Percentiles rank a stretch among this genome's conserved stretches.
These are phyloP conservation scores for Sceloporus undulatus DNA, from an alignment of 2,113 vertebrate genomes.

Conservation along the genomic window DNA sequence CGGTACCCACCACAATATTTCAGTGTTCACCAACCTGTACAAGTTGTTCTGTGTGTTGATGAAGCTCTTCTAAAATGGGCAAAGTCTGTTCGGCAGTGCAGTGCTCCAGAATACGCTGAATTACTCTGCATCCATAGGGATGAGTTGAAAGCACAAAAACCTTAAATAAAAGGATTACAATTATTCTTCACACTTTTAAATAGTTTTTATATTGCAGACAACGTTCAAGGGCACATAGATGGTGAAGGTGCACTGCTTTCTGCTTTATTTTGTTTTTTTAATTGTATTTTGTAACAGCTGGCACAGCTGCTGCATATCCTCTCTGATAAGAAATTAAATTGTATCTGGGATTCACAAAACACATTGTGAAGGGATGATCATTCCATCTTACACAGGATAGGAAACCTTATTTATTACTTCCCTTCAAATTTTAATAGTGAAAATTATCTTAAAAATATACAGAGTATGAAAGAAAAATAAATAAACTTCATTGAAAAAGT, in stretches of 20 bases:
- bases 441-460: too few species aligned
- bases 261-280: too few species aligned
- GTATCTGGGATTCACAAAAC: too few species aligned
- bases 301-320: background rate
- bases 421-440: too few species aligned
- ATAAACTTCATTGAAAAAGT: too few species aligned
- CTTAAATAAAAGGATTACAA: constrained; percentile 70
- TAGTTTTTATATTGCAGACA: background rate
- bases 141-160: constrained; percentile 97
- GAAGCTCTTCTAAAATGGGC: constrained; percentile 93
- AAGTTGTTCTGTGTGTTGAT: constrained; percentile 95
- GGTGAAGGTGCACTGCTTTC: too few species aligned
- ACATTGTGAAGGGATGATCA: too few species aligned
- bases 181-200: background rate
- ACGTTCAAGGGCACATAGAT: background rate
- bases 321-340: background rate
- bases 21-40: constrained; percentile 85
- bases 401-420: too few species aligned
- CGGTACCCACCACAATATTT: background rate
- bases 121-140: constrained; percentile 96
- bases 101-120: constrained; percentile 96
- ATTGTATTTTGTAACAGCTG: background rate
- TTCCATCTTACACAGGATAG: too few species aligned
- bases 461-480: too few species aligned
- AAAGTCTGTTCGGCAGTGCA: constrained; percentile 96